phyloP scores from a whole-genome alignment of 1,140 invertebrate genomes.

The Meloidogyne hapla region DNA sequence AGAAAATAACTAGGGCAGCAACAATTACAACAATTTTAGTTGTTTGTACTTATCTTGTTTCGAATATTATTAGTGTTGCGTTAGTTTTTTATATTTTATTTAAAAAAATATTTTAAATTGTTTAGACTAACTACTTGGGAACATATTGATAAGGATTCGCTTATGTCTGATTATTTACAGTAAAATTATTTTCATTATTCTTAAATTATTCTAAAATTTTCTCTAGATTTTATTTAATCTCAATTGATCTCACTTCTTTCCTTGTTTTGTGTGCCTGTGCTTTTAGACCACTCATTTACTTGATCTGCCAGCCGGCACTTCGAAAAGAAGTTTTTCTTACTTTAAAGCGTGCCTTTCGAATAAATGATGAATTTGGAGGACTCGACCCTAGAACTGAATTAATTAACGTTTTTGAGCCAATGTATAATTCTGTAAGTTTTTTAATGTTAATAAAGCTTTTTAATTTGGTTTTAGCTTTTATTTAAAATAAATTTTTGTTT shows the following conservation, averaged over 20 bases:
- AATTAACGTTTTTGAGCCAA: slow-evolving; percentile 19
- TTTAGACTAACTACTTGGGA: slow-evolving; percentile 57
- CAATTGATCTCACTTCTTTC: slow-evolving; percentile 52
- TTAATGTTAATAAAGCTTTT: not conserved
- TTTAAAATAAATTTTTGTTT: too few relatives aligned
- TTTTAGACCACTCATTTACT: slow-evolving; percentile 54
- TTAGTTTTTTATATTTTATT: not conserved
- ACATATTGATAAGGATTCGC: slow-evolving; percentile 53
- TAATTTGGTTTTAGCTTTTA: too few relatives aligned
- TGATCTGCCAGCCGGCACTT: slow-evolving; percentile 48
- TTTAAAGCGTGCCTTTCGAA: slow-evolving; percentile 30
- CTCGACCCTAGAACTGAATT: slow-evolving; percentile 14
- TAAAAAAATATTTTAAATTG: not conserved
- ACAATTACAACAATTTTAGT: slow-evolving; percentile 58
- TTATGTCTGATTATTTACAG: slow-evolving; percentile 37
- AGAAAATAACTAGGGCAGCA: slow-evolving; percentile 55
- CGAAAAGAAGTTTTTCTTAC: slow-evolving; percentile 45
- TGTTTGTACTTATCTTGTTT: slow-evolving; percentile 59
- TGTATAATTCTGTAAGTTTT: slow-evolving; percentile 22
- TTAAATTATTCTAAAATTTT: not conserved
- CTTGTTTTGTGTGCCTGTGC: slow-evolving; percentile 59
- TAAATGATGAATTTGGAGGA: slow-evolving; percentile 17
- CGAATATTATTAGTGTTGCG: slow-evolving; percentile 59
- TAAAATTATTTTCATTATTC: not conserved
- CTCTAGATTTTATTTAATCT: slow-evolving; percentile 47